phyloP scores from a whole-genome alignment of 2,797 vertebrate genomes.

The Aulostomus chinensis region DNA sequence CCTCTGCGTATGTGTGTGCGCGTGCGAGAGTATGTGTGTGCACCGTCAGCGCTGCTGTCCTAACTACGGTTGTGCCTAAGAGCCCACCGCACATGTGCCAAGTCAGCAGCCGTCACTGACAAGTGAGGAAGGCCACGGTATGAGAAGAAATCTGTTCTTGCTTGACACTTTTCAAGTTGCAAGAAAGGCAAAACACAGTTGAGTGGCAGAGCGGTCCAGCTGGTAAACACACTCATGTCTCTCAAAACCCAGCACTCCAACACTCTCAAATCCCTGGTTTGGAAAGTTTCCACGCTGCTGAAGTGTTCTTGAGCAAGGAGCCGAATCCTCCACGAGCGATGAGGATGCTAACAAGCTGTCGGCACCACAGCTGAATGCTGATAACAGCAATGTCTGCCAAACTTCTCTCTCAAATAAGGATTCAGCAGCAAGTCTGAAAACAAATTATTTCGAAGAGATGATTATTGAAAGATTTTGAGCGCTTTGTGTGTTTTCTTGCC shows the following conservation, averaged over 20 bases:
- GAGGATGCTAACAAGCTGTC: slow-evolving; percentile 13
- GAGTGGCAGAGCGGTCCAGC: slow-evolving; percentile 30
- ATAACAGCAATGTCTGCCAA: no score
- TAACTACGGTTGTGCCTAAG: slow-evolving; percentile 52
- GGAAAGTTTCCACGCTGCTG: slow-evolving; percentile 18
- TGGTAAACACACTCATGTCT: slow-evolving; percentile 44
- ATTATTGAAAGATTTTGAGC: no score
- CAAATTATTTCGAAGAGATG: no score
- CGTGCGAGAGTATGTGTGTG: no score
- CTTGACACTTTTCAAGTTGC: slow-evolving; percentile 59
- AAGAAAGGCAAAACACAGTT: slow-evolving; percentile 48
- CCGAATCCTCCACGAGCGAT: background rate
- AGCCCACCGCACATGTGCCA: slow-evolving; percentile 59
- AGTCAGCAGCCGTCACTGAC: slow-evolving; percentile 70
- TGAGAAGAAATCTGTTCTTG: slow-evolving; percentile 48
- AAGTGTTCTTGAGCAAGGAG: slow-evolving; percentile 41
- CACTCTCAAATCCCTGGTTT: slow-evolving; percentile 7
- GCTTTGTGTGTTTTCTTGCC: no score
- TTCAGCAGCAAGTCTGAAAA: no score
- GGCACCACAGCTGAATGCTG: no score
- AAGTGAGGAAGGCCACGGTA: slow-evolving; percentile 50
- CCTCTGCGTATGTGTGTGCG: no score
- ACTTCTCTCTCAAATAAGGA: background rate
- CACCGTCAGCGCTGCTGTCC: slow-evolving; percentile 67
- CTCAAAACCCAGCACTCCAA: slow-evolving; percentile 1